Base-by-base conservation (phyloP, 2,888 invertebrate species). In the Allacma fusca region DNA sequence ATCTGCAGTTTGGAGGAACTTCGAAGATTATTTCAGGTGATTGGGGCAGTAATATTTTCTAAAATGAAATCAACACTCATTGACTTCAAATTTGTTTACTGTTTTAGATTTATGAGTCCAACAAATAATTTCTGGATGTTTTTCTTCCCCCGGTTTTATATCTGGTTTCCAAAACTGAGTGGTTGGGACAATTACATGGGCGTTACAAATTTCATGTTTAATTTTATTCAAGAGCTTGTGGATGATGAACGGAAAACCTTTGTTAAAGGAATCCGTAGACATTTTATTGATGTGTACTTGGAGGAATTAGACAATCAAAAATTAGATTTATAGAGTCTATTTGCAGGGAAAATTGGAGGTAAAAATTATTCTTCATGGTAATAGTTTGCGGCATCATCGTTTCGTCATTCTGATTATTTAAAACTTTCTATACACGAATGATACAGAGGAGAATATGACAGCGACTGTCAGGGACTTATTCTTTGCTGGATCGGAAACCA, bases 241-340 rank as follows among this genome's bases (percentile, higher is more conserved):
- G n/a, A 24, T 1, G 26, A 12, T 5, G 19, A 34, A n/a, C 19
- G 26, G 1, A 16, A 62, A 16, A 65, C 1, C 2, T 43, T 43
- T 24, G n/a, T 13, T 7, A 26, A 64, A 2, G 44, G 64, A 7
- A 13, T 23, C 1, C 40, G 43, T n/a, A 4, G n/a, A 1, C 23
- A 74, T 44, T 65, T 74, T 19, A 44, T 44, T 1, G 74, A 64
- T 26, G 64, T 43, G 9, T 64, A 34, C n/a, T 12, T 65, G 24
- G 57, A 59, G n/a, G 44, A 72, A 19, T 23, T 28, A 19, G 26
- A 65, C 5, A 13, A 24, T 0, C 19, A 26, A 12, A 44, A 12
- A 1, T 1, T 19, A 0, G 64, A 65, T 19, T 1, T 21, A 0
- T 19, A 64, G n/a, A 59, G 64, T 23, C 19, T 40, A 19, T 74